These are phyloP conservation scores for Pammene aurita DNA, from an alignment of 2,888 invertebrate genomes.

Conservation along the genomic window DNA sequence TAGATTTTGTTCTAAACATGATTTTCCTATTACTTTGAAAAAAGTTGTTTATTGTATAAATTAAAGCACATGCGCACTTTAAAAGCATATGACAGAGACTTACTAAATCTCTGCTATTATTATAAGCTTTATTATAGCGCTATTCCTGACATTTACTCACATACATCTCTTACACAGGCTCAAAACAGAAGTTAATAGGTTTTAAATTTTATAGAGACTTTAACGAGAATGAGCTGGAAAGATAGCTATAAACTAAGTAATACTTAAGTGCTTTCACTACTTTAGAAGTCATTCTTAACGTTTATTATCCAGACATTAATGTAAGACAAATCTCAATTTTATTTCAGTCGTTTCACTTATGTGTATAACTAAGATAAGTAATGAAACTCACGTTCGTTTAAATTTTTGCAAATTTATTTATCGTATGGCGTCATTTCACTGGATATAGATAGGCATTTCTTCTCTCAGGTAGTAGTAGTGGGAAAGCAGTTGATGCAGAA, in stretches of 20 bases:
- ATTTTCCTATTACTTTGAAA: too few relatives aligned
- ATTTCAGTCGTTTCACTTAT: conserved; percentile 6
- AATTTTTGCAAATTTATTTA: too few relatives aligned
- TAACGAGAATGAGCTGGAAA: conserved; percentile 14
- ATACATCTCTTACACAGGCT: conserved; percentile 13
- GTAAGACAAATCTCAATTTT: conserved; percentile 9
- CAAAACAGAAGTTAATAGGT: conserved; percentile 33
- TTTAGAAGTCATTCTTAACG: conserved; percentile 18
- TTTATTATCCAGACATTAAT: conserved; percentile 20
- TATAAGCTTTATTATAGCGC: not conserved
- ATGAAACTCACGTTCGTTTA: not conserved
- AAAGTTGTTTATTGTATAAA: too few relatives aligned
- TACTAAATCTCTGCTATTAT: too few relatives aligned
- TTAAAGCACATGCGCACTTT: too few relatives aligned
- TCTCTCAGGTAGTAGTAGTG: too few relatives aligned
- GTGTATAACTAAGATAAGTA: not conserved
- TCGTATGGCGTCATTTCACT: too few relatives aligned
- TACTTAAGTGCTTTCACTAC: conserved; percentile 33
- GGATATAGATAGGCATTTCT: too few relatives aligned
- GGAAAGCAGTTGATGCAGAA: too few relatives aligned
- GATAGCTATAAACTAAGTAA: conserved; percentile 33
- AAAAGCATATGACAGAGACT: too few relatives aligned
- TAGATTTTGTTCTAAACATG: too few relatives aligned
- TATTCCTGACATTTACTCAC: conserved; percentile 11
- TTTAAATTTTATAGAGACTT: conserved; percentile 35